phyloP scores from a whole-genome alignment of 2,888 invertebrate genomes.

The Xylocampa areola region DNA sequence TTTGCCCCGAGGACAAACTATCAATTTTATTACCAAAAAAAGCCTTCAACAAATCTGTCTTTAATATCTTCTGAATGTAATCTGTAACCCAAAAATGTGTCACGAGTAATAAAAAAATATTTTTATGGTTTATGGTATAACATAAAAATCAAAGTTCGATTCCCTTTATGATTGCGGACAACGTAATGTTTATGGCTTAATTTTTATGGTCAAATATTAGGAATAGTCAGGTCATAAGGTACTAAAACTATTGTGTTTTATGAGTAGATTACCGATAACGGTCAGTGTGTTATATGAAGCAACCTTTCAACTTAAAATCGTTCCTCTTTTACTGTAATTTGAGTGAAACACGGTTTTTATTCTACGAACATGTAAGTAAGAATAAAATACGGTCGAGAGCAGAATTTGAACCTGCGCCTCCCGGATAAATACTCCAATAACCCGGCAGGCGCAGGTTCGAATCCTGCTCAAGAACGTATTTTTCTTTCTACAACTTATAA shows the following conservation, averaged over 20 bases:
- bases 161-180: conserved; percentile 53
- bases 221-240: conserved; percentile 6
- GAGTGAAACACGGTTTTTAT: too few species aligned
- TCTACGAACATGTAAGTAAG: too few species aligned
- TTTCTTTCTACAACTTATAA: too few species aligned
- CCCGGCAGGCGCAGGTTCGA: too few species aligned
- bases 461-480: too few species aligned
- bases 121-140: conserved; percentile 49
- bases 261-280: background rate
- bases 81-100: conserved; percentile 37
- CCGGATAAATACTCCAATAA: too few species aligned
- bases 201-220: conserved; percentile 43
- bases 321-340: too few species aligned
- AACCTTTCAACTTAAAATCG: too few species aligned
- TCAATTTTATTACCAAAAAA: conserved; percentile 39
- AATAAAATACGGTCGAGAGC: too few species aligned
- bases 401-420: too few species aligned
- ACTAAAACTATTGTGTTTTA: conserved; percentile 18
- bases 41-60: conserved; percentile 28
- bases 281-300: too few species aligned
- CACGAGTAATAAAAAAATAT: conserved; percentile 37
- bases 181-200: conserved; percentile 56
- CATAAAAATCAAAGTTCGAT: conserved; percentile 55
- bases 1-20: conserved; percentile 5
- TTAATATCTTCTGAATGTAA: conserved; percentile 19